Percentiles rank a stretch among this genome's conserved stretches.
Evolutionary conservation across 2,888 invertebrate species (phyloP).

Genomic region (Heliothis peltigera): DNA sequence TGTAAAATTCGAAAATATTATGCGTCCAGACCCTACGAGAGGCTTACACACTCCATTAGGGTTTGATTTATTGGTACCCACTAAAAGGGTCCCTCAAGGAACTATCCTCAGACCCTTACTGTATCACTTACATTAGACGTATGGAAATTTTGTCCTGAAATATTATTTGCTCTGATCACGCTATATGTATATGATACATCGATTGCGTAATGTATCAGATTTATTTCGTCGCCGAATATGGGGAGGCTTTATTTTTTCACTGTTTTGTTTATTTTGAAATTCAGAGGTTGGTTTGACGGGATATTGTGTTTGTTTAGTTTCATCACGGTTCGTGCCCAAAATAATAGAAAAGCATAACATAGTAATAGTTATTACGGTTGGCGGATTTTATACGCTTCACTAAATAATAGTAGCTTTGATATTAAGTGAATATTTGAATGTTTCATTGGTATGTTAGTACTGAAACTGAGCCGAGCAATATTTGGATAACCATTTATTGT

Average conservation of each 20-base stretch:
- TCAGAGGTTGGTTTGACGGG: not conserved
- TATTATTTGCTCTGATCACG: slow-evolving; percentile 81
- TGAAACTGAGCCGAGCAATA: too few species aligned
- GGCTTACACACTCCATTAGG: slow-evolving; percentile 86
- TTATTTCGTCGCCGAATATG: slow-evolving; percentile 21
- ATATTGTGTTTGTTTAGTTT: not conserved
- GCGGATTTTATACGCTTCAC: too few species aligned
- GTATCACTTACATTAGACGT: slow-evolving; percentile 84
- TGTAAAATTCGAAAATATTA: slow-evolving; percentile 83
- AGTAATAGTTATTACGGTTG: too few species aligned
- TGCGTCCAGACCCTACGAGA: slow-evolving; percentile 75
- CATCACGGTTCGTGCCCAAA: too few species aligned
- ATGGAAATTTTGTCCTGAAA: slow-evolving; percentile 82
- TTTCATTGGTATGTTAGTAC: too few species aligned
- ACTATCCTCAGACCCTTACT: slow-evolving; percentile 79
- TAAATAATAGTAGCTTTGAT: too few species aligned
- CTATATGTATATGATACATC: slow-evolving; percentile 52
- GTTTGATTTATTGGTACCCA: slow-evolving; percentile 85
- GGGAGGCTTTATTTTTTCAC: not conserved
- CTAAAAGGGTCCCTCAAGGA: slow-evolving; percentile 87
- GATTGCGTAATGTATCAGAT: slow-evolving; percentile 33
- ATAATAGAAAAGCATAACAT: too few species aligned
- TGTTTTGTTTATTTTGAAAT: not conserved
- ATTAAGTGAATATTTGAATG: too few species aligned
- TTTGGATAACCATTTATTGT: too few species aligned